Conservation (phyloP, 2,888 invertebrate genomes). For the Lissonota sp. region DNA sequence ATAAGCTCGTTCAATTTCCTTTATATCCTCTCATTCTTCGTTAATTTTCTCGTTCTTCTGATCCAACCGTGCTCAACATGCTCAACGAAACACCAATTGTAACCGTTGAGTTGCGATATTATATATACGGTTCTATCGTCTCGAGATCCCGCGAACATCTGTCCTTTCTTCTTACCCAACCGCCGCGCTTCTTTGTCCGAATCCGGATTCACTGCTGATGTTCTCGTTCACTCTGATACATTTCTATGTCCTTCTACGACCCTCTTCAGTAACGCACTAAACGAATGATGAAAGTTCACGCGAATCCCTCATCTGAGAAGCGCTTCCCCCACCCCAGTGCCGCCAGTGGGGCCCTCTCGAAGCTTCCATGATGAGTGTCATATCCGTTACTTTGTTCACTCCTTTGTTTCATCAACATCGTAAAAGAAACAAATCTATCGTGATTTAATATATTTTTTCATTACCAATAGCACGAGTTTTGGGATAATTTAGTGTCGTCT, state of each 20-base stretch:
- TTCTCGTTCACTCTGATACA: conserved; percentile 15
- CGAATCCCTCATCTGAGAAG: conserved; percentile 7
- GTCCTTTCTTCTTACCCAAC: conserved; percentile 8
- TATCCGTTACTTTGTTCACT: conserved; percentile 1
- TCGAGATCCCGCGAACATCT: conserved; percentile 18
- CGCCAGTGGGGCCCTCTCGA: conserved; percentile 36
- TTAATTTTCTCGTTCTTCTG: background rate
- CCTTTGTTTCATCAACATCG: background rate
- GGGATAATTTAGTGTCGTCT: background rate
- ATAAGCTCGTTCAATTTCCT: background rate
- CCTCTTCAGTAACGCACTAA: conserved; percentile 12
- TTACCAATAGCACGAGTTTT: background rate
- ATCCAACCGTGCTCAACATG: conserved; percentile 4
- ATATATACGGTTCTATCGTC: background rate
- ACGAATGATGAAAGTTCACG: background rate
- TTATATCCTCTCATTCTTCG: background rate
- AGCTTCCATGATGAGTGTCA: conserved; percentile 18
- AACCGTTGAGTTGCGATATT: background rate
- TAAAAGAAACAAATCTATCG: background rate
- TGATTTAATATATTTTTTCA: background rate
- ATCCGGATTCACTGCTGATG: conserved; percentile 33
- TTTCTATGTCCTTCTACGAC: conserved; percentile 31
- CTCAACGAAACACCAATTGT: background rate
- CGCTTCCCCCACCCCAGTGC: conserved; percentile 32
- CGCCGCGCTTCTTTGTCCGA: conserved; percentile 29